A percentile compares a stretch with the other conserved stretches of the same genome.
Conservation (phyloP, 2,888 invertebrate species). For the Ormyrus thymus region DNA sequence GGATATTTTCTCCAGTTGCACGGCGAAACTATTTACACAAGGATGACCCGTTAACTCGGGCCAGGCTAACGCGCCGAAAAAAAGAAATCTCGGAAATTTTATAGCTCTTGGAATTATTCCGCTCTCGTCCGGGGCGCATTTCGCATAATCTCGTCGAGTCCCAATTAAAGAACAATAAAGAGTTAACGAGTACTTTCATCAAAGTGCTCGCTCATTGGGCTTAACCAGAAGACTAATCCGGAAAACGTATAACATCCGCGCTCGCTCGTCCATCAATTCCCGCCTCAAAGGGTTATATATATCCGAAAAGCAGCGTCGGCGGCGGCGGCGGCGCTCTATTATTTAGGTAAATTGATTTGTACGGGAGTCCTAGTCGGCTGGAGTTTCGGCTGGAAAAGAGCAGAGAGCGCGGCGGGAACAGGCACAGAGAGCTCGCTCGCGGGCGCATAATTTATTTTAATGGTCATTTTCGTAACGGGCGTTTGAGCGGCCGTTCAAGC, state of each 20-base stretch:
- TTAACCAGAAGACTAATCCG: too few species aligned
- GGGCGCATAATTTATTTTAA: constrained; percentile 71
- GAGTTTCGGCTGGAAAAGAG: neutral
- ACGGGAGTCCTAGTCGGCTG: constrained; percentile 45
- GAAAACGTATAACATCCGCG: too few species aligned
- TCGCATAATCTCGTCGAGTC: too few species aligned
- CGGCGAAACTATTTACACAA: constrained; percentile 11
- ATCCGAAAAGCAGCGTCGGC: too few species aligned
- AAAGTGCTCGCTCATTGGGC: too few species aligned
- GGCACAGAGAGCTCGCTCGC: constrained; percentile 27
- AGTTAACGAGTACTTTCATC: too few species aligned
- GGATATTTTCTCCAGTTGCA: constrained; percentile 35
- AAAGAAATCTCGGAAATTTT: too few species aligned
- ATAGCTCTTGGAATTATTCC: too few species aligned
- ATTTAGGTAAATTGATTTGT: constrained; percentile 49
- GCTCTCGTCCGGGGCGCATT: too few species aligned
- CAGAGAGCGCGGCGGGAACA: neutral
- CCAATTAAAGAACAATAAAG: too few species aligned
- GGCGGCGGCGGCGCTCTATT: constrained; percentile 16
- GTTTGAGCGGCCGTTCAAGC: constrained; percentile 66
- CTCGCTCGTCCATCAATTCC: too few species aligned
- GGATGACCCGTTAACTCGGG: neutral
- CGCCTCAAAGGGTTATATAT: neutral
- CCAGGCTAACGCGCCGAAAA: neutral
- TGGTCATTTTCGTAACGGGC: constrained; percentile 72